Evolutionary conservation across 2,113 vertebrate species (phyloP).

Genomic region (Pholis gunnellus): DNA sequence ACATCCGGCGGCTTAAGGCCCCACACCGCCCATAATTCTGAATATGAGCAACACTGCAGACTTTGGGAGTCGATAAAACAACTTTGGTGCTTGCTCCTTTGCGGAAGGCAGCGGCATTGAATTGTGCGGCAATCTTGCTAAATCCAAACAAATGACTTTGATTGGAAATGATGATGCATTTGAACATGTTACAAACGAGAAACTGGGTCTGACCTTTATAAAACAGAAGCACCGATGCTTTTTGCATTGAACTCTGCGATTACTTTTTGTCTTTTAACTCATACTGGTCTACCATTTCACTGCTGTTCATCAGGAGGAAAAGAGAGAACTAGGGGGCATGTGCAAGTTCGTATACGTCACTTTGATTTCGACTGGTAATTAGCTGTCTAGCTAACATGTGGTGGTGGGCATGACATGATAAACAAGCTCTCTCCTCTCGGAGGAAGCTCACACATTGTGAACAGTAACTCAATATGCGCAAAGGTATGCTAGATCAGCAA

Average conservation of each 20-base stretch:
- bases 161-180: not conserved
- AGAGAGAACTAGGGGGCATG: not conserved
- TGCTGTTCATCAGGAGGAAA: not conserved
- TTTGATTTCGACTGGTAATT: slow-evolving; percentile 44
- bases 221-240: not conserved
- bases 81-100: not conserved
- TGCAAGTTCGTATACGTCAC: slow-evolving; percentile 17
- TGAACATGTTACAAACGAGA: not conserved
- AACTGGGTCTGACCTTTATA: not conserved
- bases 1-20: not conserved
- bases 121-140: not conserved
- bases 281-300: too few species aligned
- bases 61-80: not conserved
- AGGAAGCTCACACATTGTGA: slow-evolving; percentile 15
- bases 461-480: slow-evolving; percentile 27
- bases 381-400: slow-evolving; percentile 29
- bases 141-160: not conserved
- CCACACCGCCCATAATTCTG: not conserved
- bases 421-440: slow-evolving; percentile 20
- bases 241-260: not conserved
- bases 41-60: not conserved
- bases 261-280: not conserved
- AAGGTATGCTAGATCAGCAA: slow-evolving; percentile 9
- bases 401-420: slow-evolving; percentile 20
- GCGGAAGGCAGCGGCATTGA: not conserved